Base-by-base conservation (phyloP, 2,113 vertebrate species). In the Zosterops japonicus region DNA sequence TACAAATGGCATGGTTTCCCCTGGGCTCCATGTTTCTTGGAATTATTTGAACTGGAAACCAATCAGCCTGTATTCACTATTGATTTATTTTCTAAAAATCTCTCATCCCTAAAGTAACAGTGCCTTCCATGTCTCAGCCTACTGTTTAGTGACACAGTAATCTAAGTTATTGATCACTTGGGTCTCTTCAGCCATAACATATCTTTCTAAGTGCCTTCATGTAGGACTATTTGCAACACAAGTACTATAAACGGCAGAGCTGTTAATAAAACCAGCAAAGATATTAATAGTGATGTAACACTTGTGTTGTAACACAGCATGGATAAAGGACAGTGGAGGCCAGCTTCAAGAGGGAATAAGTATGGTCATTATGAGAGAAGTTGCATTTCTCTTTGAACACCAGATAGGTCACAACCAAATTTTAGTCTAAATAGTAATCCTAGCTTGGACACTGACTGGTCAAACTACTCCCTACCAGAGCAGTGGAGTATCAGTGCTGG, bases 151-250 rank as follows among this genome's bases (percentile, higher is more conserved):
- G 60, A 87, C 93, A 93, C 88, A 87, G 89, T 94, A 96, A 97
- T 96, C 89, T 95, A 96, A 90, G 91, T 88, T 93, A 96, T 97
- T 89, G 97, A 97, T 80, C 93, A 72, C 79, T 92, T 76, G 91
- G 80, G 87, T 88, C 70, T 95, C 87, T 76, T 71, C 71, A 94
- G 81, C 90, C 77, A 82, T 59, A 94, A 84, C 52, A 78, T 59
- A 74, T 65, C 83, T 94, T 94, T 61, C 33, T 70, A 87, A 91
- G 46, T 68, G 91, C 87, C 91, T 89, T 77, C 85, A 60, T 71
- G 52, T 29, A 92, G 75, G 78, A 55, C 55, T 83, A 71, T 90
- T 78, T 87, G 64, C 89, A 86, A 60, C 70, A 25, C 12, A 52
- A 84, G 28, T 70, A 49, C 59, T 35, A n/a, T 61, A 78, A 95